phyloP scores from a whole-genome alignment of 2,888 invertebrate genomes.

The Eueremaeus valkanovi region DNA sequence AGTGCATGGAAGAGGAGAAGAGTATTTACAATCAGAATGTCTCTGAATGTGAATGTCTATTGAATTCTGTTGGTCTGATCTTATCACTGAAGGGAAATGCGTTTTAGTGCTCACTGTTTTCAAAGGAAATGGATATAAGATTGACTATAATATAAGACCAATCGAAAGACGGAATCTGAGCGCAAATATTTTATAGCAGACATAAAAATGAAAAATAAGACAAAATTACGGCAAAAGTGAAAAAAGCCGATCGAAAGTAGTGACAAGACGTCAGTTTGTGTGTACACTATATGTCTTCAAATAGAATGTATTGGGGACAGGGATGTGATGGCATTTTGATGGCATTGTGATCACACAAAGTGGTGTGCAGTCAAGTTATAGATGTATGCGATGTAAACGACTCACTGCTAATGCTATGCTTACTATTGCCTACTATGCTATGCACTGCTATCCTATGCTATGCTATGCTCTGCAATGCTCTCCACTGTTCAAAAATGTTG shows the following conservation, averaged over 20 bases:
- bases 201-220: constrained; percentile 28
- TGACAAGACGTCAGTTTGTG: constrained; percentile 27
- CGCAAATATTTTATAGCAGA: constrained; percentile 24
- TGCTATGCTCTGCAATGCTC: too few species aligned
- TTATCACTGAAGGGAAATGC: constrained; percentile 30
- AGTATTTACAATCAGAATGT: constrained; percentile 20
- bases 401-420: constrained; percentile 24
- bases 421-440: too few species aligned
- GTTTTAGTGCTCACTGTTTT: constrained; percentile 17
- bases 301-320: constrained; percentile 18
- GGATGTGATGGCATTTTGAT: constrained; percentile 34
- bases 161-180: constrained; percentile 21
- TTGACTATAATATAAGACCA: constrained; percentile 18
- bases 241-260: constrained; percentile 29
- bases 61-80: constrained; percentile 22
- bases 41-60: constrained; percentile 20
- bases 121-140: constrained; percentile 29
- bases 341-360: constrained; percentile 36
- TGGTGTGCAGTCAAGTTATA: constrained; percentile 30
- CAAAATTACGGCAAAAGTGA: constrained; percentile 19
- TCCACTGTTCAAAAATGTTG: constrained; percentile 8
- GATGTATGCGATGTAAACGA: constrained; percentile 22
- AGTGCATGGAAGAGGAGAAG: background rate
- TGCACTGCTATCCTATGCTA: too few species aligned
- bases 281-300: constrained; percentile 8